A percentile compares a stretch with the other conserved stretches of the same genome.
These are phyloP conservation scores for Calliscelio sp. DNA, from an alignment of 2,888 invertebrate species.

Conservation along the genomic window DNA sequence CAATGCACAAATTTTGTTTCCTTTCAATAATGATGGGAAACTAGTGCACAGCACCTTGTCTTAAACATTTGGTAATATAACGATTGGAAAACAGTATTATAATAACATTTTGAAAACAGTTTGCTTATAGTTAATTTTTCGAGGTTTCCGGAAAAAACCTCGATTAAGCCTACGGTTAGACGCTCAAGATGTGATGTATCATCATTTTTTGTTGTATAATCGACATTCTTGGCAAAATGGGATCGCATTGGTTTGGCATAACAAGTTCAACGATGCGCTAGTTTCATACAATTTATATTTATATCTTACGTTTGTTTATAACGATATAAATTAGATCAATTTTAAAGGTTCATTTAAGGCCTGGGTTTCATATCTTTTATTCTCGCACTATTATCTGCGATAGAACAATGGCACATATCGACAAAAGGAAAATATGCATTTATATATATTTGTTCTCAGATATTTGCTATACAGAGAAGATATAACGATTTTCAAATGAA, in stretches of 20 bases:
- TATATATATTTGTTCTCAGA: not conserved
- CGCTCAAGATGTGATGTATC: too few species aligned
- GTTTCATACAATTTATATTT: constrained; percentile 30
- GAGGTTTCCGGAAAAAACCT: not conserved
- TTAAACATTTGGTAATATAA: constrained; percentile 58
- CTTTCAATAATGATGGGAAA: constrained; percentile 40
- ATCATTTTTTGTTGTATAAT: constrained; percentile 11
- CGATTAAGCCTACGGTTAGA: constrained; percentile 35
- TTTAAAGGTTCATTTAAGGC: constrained; percentile 51
- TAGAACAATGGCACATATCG: constrained; percentile 45
- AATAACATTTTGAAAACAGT: constrained; percentile 55
- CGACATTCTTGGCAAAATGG: constrained; percentile 30
- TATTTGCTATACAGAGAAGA: constrained; percentile 8
- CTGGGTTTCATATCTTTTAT: constrained; percentile 52
- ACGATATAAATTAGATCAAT: constrained; percentile 43
- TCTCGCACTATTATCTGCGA: constrained; percentile 40
- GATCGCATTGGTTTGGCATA: constrained; percentile 43
- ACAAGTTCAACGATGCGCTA: constrained; percentile 52
- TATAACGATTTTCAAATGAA: too few species aligned
- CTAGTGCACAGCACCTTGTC: constrained; percentile 43
- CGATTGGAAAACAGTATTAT: constrained; percentile 55
- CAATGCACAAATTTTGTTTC: constrained; percentile 14
- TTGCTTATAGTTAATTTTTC: constrained; percentile 43
- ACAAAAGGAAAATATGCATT: constrained; percentile 19
- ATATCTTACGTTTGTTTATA: constrained; percentile 39